These are phyloP conservation scores for Mus spicilegus DNA, from an alignment of 2,113 vertebrate genomes.

Conservation along the genomic window DNA sequence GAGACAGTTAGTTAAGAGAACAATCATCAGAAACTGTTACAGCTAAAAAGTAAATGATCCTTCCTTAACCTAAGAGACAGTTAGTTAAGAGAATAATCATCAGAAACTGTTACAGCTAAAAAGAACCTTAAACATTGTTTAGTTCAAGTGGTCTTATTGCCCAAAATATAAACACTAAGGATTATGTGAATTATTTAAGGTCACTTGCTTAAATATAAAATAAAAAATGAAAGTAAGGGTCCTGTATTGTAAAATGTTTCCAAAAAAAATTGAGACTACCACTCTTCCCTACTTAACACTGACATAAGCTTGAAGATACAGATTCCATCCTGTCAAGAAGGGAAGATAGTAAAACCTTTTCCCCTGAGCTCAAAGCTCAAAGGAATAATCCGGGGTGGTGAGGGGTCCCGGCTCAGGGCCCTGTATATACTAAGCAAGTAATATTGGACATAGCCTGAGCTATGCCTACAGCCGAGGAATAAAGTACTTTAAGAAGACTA, in stretches of 20 bases:
- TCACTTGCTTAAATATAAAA: neutral
- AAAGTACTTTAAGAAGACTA: neutral
- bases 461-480: neutral
- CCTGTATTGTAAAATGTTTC: slow-evolving; percentile 4
- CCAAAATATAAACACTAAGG: slow-evolving; percentile 34
- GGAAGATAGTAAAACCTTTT: slow-evolving; percentile 20
- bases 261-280: slow-evolving; percentile 20
- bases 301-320: slow-evolving; percentile 8
- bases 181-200: slow-evolving; percentile 20
- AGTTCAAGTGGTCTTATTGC: neutral
- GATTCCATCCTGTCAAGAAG: slow-evolving; percentile 9
- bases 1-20: neutral
- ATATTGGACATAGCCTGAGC: no score
- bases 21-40: neutral
- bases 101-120: neutral
- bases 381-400: neutral
- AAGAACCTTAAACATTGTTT: neutral
- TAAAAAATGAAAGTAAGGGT: neutral
- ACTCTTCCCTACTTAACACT: neutral
- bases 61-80: slow-evolving; percentile 2
- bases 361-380: neutral
- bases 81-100: neutral
- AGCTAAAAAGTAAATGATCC: neutral
- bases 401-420: neutral
- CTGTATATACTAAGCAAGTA: neutral